Evolutionary conservation across 2,888 invertebrate species (phyloP), one percentile per base, ranked within the genome.

Genomic region (Drosophila stalkeri): DNA sequence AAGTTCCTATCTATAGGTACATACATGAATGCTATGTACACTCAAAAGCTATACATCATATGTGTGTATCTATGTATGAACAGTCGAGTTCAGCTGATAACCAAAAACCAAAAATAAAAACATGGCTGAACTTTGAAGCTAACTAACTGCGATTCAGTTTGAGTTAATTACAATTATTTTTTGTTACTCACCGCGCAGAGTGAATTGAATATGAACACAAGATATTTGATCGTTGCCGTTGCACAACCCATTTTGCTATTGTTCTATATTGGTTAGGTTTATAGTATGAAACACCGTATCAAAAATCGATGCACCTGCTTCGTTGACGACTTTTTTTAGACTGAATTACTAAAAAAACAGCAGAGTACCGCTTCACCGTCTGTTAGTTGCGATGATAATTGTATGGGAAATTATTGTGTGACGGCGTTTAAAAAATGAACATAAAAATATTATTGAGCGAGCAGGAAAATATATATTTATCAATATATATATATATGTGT

Each of bases 131-230:
- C 63, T 70, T 66, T 57, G 63, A 51, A 33, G 73, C 59, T 44
- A 49, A 54, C 72, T 73, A 61, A 65, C 47, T 51, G 54, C 49
- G 55, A 35, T 31, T 44, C 61, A 41, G 27, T 41, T 55, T 2
- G n/a, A 8, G 2, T 18, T 41, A 49, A 27, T 20, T 51, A 51
- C 4, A n/a, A 49, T 49, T 47, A 11, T 31, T 27, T 46, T 47
- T 23, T 37, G 37, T 54, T 52, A 85, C 91, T 91, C 65, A 91
- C 91, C 84, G 78, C 80, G 63, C 90, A 90, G 44, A 91, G 60
- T 16, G 82, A 72, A 66, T 90, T 91, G 65, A 85, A 83, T n/a
- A 85, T 43, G 47, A 89, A 85, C 27, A 86, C 79, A 35, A 85
- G 62, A 64, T 82, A 85, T 73, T 86, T 90, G 51, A 91, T 83